Evolutionary conservation across 2,797 vertebrate species (phyloP).

Genomic region (Eulemur mongoz): DNA sequence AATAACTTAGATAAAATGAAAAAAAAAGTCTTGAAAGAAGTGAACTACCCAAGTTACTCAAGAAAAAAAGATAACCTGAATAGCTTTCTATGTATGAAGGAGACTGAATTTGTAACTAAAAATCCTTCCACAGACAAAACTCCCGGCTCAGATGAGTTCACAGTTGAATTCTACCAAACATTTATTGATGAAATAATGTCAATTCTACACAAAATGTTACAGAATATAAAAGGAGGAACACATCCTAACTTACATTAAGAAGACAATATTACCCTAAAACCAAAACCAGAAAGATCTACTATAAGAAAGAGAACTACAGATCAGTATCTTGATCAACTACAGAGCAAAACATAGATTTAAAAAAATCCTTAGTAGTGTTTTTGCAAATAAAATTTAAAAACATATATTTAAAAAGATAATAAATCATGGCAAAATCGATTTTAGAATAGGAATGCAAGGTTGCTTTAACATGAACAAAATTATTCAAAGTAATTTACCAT

Average conservation of each 20-base stretch:
- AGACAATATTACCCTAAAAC: background rate
- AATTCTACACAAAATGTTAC: background rate
- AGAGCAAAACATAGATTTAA: background rate
- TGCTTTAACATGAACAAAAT: background rate
- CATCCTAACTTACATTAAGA: background rate
- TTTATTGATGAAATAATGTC: background rate
- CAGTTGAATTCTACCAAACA: background rate
- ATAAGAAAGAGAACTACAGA: background rate
- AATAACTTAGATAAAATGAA: background rate
- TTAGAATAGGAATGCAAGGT: background rate
- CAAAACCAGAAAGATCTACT: background rate
- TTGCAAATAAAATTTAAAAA: background rate
- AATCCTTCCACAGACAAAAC: background rate
- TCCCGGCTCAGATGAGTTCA: background rate
- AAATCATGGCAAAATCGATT: background rate
- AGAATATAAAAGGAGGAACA: background rate
- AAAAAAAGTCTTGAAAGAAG: background rate
- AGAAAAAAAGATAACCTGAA: background rate
- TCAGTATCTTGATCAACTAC: background rate
- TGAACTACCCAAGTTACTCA: background rate
- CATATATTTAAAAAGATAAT: background rate
- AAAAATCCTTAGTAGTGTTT: background rate
- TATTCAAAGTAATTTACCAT: background rate
- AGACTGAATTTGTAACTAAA: constrained; percentile 12
- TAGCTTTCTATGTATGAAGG: background rate